Evolutionary conservation across 92 coral and sea anemone genomes (phyloP).

Genomic region (Actinernus sp.): DNA sequence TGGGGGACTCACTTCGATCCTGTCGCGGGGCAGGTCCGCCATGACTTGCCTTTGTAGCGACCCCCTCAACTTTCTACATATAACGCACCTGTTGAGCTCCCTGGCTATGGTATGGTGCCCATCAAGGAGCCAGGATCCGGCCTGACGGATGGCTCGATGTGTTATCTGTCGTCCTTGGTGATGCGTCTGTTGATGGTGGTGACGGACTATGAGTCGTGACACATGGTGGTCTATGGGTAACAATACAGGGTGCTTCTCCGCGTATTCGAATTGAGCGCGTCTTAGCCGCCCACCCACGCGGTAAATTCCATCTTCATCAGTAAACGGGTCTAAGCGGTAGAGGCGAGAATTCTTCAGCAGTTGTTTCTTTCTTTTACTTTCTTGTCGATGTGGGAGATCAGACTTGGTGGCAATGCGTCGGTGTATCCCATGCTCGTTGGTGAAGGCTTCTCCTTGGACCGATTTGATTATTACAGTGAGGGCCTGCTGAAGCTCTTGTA

Average conservation of each 20-base stretch:
- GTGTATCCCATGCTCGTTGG: no score
- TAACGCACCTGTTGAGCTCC: conserved; percentile 4
- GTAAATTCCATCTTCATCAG: conserved; percentile 8
- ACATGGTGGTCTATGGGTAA: conserved; percentile 11
- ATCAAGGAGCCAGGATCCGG: conserved; percentile 22
- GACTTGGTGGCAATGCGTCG: no score
- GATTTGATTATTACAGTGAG: conserved; percentile 8
- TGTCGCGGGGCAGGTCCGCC: conserved; percentile 7
- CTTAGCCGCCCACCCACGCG: conserved; percentile 39
- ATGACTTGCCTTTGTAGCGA: not conserved
- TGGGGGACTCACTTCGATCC: not conserved
- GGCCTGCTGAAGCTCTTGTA: conserved; percentile 4
- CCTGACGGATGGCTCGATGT: conserved; percentile 19
- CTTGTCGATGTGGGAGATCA: no score
- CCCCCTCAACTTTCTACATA: conserved; percentile 21
- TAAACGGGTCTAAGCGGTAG: conserved; percentile 14
- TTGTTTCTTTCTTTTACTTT: no score
- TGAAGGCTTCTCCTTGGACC: conserved; percentile 20
- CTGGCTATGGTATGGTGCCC: conserved; percentile 11
- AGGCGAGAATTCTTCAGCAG: not conserved
- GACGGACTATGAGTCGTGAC: conserved; percentile 10
- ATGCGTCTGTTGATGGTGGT: conserved; percentile 19
- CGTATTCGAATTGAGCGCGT: not conserved
- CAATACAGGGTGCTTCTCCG: conserved; percentile 25
- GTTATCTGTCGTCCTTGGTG: conserved; percentile 44